These are phyloP conservation scores for Plumapathes pennacea DNA, from an alignment of 92 coral and sea anemone species.

Conservation along the genomic window DNA sequence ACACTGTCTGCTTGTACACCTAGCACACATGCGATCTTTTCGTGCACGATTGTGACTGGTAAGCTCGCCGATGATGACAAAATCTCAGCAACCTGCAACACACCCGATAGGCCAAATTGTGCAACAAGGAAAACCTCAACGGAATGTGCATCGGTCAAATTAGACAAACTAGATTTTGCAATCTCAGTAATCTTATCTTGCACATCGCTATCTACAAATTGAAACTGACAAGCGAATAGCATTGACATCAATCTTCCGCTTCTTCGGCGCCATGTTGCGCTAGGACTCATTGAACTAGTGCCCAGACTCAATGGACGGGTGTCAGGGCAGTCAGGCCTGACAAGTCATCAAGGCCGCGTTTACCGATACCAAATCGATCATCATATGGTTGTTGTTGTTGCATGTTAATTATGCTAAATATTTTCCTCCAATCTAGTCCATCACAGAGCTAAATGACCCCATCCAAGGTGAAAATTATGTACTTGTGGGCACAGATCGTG, in stretches of 20 bases:
- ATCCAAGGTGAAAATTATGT: too few relatives aligned
- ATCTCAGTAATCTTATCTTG: slow-evolving; percentile 2
- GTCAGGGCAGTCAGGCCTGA: slow-evolving; percentile 9
- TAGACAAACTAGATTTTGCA: background rate
- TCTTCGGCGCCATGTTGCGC: background rate
- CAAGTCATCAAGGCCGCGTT: background rate
- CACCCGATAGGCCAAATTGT: background rate
- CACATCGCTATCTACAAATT: background rate
- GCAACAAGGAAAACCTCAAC: background rate
- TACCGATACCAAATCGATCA: slow-evolving; percentile 3
- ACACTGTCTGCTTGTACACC: too few relatives aligned
- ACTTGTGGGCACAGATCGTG: too few relatives aligned
- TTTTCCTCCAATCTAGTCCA: too few relatives aligned
- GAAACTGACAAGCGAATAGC: background rate
- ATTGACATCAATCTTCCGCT: slow-evolving; percentile 3
- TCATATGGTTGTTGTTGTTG: slow-evolving; percentile 8
- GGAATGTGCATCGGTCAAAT: background rate
- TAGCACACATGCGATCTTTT: too few relatives aligned
- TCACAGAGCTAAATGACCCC: too few relatives aligned
- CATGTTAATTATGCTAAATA: too few relatives aligned
- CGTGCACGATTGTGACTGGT: too few relatives aligned
- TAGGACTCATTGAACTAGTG: background rate
- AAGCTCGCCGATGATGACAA: too few relatives aligned
- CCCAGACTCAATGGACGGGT: background rate
- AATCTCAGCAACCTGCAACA: background rate